A percentile compares a stretch with the other conserved stretches of the same genome.
Evolutionary conservation across 2,113 vertebrate genomes (phyloP).

Genomic region (Pangasianodon gigas): DNA sequence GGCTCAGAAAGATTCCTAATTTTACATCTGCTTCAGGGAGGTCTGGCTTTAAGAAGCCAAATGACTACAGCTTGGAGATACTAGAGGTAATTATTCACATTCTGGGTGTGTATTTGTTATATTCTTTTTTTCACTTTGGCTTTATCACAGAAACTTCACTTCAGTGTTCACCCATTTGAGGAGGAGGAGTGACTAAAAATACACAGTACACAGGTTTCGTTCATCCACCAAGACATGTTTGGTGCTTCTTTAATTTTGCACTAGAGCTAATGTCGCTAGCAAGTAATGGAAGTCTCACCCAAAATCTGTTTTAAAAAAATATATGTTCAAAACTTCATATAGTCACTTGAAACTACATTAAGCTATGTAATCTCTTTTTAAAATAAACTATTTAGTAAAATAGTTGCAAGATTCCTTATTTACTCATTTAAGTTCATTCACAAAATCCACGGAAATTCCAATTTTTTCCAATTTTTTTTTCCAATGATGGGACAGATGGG

Average conservation of each 20-base stretch:
- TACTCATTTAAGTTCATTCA: neutral
- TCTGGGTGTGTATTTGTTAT: slow-evolving; percentile 53
- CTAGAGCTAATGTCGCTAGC: neutral
- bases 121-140: neutral
- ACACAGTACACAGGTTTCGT: neutral
- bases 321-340: neutral
- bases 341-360: neutral
- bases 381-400: neutral
- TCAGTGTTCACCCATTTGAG: slow-evolving; percentile 40
- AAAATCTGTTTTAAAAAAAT: no score
- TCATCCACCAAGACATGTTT: neutral
- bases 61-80: slow-evolving; percentile 40
- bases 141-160: slow-evolving; percentile 56
- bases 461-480: neutral
- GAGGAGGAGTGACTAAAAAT: neutral
- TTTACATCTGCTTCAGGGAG: slow-evolving; percentile 72
- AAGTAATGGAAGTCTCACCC: neutral
- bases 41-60: slow-evolving; percentile 61
- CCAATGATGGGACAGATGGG: neutral
- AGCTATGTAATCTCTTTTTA: neutral
- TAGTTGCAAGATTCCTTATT: neutral
- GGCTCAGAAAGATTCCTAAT: slow-evolving; percentile 57
- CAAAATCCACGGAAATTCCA: neutral
- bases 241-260: neutral
- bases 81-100: slow-evolving; percentile 56